Evolutionary conservation across 64 coral and sea anemone genomes (phyloP), one percentile per base, ranked within the genome.

Genomic region (Montipora cactus): DNA sequence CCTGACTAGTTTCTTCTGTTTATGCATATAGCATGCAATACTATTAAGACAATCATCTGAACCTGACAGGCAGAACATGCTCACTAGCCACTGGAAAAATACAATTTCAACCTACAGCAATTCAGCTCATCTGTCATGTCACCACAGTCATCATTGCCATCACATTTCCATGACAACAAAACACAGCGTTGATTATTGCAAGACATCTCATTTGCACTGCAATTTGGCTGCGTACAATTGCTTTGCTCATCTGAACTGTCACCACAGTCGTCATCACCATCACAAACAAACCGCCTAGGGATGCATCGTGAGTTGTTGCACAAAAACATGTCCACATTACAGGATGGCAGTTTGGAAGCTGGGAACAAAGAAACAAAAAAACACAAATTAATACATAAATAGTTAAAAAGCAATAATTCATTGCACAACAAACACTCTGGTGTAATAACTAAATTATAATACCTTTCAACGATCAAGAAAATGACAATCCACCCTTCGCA

Each of bases 121-220:
- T 88, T 75, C 44, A 10, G 49, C 59, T 99, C 98, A 64, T 99
- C 98, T 25, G 91, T 69, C 49, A 70, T 62, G 67, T 94, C 90
- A 44, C 75, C 44, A 70, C 98, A 99, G 25, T 99, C 98, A 21
- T 92, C 72, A 10, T 90, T 94, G 5, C 88, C 84, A 77, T 99
- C 95, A 74, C 98, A 99, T 45, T 82, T 79, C 92, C 89, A 89
- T 0, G 59, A n/a, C 4, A 67, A 11, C 14, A 12, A 45, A 37
- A 93, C 68, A 82, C 94, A 95, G 5, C 74, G 74, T 48, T 85
- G 83, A 20, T 95, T 87, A 22, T 89, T 25, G 71, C 94, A 95
- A 47, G 67, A 76, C 18, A 91, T 80, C 10, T 95, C 55, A 44
- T 68, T 70, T 6, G 79, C 16, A 12, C n/a, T 44, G 55, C 94